Conservation (phyloP, 1,140 invertebrate genomes). For the Anastrepha ludens region DNA sequence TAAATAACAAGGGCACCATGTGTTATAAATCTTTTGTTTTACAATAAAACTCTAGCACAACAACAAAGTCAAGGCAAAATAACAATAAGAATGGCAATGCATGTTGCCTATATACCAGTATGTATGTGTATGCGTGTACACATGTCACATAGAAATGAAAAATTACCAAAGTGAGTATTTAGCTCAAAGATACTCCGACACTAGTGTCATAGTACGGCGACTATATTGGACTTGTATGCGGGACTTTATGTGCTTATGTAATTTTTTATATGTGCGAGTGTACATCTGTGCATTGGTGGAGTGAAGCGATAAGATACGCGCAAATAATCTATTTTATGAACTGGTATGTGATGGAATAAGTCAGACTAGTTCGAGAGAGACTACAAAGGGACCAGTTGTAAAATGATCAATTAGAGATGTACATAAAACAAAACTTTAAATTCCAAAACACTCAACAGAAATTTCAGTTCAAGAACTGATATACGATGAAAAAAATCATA, state of each 20-base stretch:
- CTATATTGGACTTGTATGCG: neutral
- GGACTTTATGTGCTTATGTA: no score
- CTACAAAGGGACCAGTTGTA: no score
- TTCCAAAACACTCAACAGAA: no score
- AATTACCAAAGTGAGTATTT: conserved; percentile 53
- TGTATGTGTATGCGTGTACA: neutral
- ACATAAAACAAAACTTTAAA: no score
- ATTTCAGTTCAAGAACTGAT: no score
- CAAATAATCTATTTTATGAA: neutral
- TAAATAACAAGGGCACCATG: conserved; percentile 39
- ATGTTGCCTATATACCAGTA: neutral
- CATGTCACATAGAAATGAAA: conserved; percentile 54
- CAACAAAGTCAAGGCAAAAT: conserved; percentile 38
- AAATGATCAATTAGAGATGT: no score
- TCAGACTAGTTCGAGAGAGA: no score
- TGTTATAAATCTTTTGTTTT: conserved; percentile 53
- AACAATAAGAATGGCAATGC: neutral
- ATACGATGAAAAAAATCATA: no score
- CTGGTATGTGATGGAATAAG: neutral
- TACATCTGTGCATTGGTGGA: no score
- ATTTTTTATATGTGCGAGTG: no score
- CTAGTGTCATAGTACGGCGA: neutral
- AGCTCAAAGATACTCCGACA: conserved; percentile 46
- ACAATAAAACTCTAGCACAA: conserved; percentile 21
- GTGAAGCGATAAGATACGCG: neutral